Conservation (phyloP, 2,113 vertebrate species). For the Ochotona princeps region DNA sequence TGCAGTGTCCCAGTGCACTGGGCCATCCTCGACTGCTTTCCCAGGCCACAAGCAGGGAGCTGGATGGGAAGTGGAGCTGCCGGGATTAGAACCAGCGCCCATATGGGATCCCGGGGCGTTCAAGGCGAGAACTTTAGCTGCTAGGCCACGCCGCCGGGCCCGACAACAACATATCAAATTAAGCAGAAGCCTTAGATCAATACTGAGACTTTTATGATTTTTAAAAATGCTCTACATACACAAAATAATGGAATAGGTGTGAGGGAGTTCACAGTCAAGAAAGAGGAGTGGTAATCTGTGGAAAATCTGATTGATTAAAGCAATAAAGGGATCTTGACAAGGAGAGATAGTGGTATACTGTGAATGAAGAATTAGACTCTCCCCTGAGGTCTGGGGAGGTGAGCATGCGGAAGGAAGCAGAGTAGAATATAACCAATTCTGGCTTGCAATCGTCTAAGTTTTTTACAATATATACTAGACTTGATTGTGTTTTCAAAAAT, state of each 20-base stretch:
- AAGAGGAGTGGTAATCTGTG: not conserved
- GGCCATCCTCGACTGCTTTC: too few species aligned
- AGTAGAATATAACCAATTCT: not conserved
- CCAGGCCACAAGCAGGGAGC: too few species aligned
- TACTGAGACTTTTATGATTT: slow-evolving; percentile 1
- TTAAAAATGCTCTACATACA: not conserved
- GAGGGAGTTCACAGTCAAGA: not conserved
- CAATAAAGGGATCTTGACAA: not conserved
- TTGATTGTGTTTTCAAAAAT: not conserved
- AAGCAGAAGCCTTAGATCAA: not conserved
- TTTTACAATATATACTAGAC: not conserved
- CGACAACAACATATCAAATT: not conserved
- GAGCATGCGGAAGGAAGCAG: not conserved
- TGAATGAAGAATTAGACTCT: not conserved
- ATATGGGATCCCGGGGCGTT: too few species aligned
- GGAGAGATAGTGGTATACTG: not conserved
- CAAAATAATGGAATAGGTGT: not conserved
- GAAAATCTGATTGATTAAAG: not conserved
- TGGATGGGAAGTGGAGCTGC: too few species aligned
- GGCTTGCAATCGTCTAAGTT: not conserved
- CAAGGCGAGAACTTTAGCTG: too few species aligned
- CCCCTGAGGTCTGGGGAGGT: not conserved
- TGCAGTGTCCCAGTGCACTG: too few species aligned
- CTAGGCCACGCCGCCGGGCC: too few species aligned
- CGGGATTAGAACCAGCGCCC: too few species aligned